Evolutionary conservation across 2,888 invertebrate genomes (phyloP).

Genomic region (Hydraecia micacea): DNA sequence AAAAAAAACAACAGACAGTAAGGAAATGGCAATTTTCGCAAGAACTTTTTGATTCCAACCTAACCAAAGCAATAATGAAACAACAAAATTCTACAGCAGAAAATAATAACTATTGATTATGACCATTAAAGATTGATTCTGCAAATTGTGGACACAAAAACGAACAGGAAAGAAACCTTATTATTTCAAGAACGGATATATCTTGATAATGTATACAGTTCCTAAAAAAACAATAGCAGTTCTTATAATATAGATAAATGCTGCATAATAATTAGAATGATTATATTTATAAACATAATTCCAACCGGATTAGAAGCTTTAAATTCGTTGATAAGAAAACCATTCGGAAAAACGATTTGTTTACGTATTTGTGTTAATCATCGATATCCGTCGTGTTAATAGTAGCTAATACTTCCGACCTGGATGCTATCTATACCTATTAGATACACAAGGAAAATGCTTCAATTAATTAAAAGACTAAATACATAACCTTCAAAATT

Average conservation of each 20-base stretch:
- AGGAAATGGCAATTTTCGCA: neutral
- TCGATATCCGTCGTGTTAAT: no score
- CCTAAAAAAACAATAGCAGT: constrained; percentile 34
- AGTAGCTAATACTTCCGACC: constrained; percentile 37
- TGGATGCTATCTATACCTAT: constrained; percentile 9
- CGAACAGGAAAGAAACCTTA: constrained; percentile 32
- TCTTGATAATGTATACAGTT: constrained; percentile 10
- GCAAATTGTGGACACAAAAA: neutral
- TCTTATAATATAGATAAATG: constrained; percentile 36
- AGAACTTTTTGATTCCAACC: neutral
- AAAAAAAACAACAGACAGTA: neutral
- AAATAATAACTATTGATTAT: neutral
- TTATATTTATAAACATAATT: constrained; percentile 35
- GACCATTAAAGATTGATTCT: constrained; percentile 1
- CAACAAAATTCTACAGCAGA: neutral
- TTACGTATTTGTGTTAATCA: constrained; percentile 12
- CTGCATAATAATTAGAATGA: constrained; percentile 32
- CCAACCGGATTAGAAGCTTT: constrained; percentile 28
- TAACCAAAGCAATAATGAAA: neutral
- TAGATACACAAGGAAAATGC: constrained; percentile 10
- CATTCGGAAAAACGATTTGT: constrained; percentile 35
- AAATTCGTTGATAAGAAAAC: constrained; percentile 39
- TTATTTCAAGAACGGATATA: neutral
- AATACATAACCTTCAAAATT: neutral
- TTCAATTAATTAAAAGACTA: constrained; percentile 8